These are phyloP conservation scores for Wasmannia auropunctata DNA, from an alignment of 1,140 invertebrate genomes.

Conservation along the genomic window DNA sequence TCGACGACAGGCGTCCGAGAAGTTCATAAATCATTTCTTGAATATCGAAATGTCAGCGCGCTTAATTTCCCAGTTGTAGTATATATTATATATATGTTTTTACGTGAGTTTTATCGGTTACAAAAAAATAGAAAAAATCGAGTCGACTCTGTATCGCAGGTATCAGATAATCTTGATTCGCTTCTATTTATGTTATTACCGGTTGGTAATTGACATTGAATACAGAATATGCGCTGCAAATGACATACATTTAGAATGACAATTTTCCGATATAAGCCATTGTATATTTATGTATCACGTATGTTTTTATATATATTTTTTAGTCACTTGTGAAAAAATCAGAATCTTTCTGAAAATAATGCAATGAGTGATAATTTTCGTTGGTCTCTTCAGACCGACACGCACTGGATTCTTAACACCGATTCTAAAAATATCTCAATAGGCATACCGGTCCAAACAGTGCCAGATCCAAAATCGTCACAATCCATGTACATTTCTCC, in stretches of 20 bases:
- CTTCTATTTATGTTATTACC: background rate
- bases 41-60: background rate
- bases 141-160: background rate
- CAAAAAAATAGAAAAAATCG: background rate
- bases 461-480: background rate
- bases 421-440: background rate
- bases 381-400: background rate
- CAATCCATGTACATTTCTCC: background rate
- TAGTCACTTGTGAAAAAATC: no score
- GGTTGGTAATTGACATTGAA: background rate
- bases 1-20: slow-evolving; percentile 26
- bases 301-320: background rate
- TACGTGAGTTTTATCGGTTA: background rate
- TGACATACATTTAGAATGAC: background rate
- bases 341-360: background rate
- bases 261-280: background rate
- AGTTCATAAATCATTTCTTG: slow-evolving; percentile 41
- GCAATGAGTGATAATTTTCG: background rate
- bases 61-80: slow-evolving; percentile 34
- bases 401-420: no score
- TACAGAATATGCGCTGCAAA: background rate
- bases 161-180: background rate
- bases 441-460: background rate
- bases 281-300: background rate
- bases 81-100: background rate